Evolutionary conservation across 2,113 vertebrate genomes (phyloP).

Genomic region (Crotalus viridis): DNA sequence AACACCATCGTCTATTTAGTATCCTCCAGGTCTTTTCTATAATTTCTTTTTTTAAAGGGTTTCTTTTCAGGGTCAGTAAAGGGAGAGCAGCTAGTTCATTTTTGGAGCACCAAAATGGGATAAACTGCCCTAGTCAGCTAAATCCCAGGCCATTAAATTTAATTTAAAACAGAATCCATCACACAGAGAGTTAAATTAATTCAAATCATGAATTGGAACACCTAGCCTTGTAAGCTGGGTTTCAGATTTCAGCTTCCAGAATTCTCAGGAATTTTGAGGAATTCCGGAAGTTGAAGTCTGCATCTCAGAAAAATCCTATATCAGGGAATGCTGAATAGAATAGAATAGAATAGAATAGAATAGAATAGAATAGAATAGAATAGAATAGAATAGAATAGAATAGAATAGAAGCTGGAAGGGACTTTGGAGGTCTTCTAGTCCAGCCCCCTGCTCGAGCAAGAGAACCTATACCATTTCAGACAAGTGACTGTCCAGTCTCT

Average conservation of each 20-base stretch:
- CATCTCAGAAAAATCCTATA: not conserved
- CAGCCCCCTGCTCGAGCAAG: too few species aligned
- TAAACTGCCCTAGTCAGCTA: not conserved
- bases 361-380: too few species aligned
- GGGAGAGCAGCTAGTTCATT: not conserved
- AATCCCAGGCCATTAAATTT: not conserved
- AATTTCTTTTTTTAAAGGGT: not conserved
- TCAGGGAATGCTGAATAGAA: not conserved
- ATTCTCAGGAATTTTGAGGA: not conserved
- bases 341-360: too few species aligned
- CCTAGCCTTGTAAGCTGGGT: not conserved
- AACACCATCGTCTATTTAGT: not conserved
- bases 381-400: too few species aligned
- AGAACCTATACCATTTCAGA: too few species aligned
- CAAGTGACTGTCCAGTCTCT: too few species aligned
- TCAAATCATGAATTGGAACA: not conserved
- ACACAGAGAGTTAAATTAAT: not conserved
- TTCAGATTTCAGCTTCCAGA: not conserved
- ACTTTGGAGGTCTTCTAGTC: too few species aligned
- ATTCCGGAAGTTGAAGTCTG: not conserved
- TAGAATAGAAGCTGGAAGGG: too few species aligned
- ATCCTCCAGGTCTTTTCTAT: not conserved
- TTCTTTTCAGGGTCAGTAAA: not conserved
- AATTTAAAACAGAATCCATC: not conserved
- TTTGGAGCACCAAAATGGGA: not conserved